Conservation (phyloP, 2,113 vertebrate genomes). For the Solea solea region DNA sequence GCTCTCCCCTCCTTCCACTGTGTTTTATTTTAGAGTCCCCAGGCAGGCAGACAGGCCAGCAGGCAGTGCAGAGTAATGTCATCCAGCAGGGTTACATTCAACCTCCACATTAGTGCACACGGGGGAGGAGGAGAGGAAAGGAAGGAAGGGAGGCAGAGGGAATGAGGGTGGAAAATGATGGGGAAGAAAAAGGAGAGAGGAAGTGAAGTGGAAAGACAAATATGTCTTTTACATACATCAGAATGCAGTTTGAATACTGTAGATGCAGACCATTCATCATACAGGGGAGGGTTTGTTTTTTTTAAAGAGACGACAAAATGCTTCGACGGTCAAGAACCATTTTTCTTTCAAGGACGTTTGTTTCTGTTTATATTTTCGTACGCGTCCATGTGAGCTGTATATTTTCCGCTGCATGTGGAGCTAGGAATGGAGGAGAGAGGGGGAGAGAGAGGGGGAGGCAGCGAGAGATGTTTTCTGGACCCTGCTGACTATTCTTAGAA, state of each 20-base stretch:
- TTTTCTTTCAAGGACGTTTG: not conserved
- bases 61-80: slow-evolving; percentile 75
- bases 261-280: slow-evolving; percentile 6
- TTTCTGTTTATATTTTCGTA: not conserved
- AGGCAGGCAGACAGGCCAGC: slow-evolving; percentile 72
- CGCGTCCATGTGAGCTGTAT: slow-evolving; percentile 11
- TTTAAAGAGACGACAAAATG: slow-evolving; percentile 11
- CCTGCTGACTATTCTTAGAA: slow-evolving; percentile 73
- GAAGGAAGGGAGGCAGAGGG: slow-evolving; percentile 4
- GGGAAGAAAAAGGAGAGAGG: not conserved
- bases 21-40: slow-evolving; percentile 77
- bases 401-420: slow-evolving; percentile 1
- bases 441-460: slow-evolving; percentile 24
- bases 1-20: slow-evolving; percentile 67
- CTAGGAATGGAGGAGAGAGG: slow-evolving; percentile 2
- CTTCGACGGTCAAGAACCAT: not conserved
- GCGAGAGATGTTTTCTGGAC: slow-evolving; percentile 60
- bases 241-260: not conserved
- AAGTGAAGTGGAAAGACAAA: slow-evolving; percentile 26
- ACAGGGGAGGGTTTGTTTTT: not conserved
- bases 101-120: slow-evolving; percentile 67
- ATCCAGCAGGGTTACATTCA: slow-evolving; percentile 75
- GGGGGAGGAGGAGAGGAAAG: slow-evolving; percentile 26
- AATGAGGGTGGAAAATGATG: slow-evolving; percentile 8
- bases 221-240: not conserved